Base-by-base conservation (phyloP, 53 echinoderm and acorn worm genomes). In the Zoroaster sp. region DNA sequence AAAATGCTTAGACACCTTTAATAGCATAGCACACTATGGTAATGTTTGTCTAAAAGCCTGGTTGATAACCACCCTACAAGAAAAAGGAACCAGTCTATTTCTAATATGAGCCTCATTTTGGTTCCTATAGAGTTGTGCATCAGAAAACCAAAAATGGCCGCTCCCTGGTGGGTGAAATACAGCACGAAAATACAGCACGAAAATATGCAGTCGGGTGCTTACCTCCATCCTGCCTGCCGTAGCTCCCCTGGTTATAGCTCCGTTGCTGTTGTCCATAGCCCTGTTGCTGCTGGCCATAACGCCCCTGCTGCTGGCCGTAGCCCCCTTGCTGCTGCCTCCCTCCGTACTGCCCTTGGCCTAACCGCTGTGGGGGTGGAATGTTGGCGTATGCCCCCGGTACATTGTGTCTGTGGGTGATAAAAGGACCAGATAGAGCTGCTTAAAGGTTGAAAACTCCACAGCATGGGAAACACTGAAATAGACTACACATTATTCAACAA, bases 241-340 rank as follows among this genome's bases (percentile, higher is more conserved):
- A 20, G 42, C 31, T 71, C 25, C 66, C 42, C 9, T 43, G 31
- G 69, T 32, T 20, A 2, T 42, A n/a, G 42, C 83, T 35, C 36
- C 67, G 83, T 47, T 83, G 69, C 17, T 83, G 71, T 69, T 69
- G 85, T n/a, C 70, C 25, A 21, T 85, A 37, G 54, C 78, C n/a
- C 55, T 78, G 54, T 39, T 47, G 76, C 17, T 76, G 76, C 33
- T 23, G 49, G 6, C 35, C 32, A 32, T 70, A 34, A n/a, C n/a
- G n/a, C n/a, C n/a, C n/a, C 12, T 45, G 30, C 40, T 79, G 79
- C 25, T 79, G 79, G 35, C 17, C 0, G 30, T 63, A 65, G 14
- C 85, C 52, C 44, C 85, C 49, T 71, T 13, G 37, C 28, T 71
- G 72, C 47, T 85, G 85, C 47, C 85, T 46, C 1, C 85, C 71